A percentile compares a stretch with the other conserved stretches of the same genome.
These are phyloP conservation scores for Blastobasis adustella DNA, from an alignment of 2,888 invertebrate species.

Conservation along the genomic window DNA sequence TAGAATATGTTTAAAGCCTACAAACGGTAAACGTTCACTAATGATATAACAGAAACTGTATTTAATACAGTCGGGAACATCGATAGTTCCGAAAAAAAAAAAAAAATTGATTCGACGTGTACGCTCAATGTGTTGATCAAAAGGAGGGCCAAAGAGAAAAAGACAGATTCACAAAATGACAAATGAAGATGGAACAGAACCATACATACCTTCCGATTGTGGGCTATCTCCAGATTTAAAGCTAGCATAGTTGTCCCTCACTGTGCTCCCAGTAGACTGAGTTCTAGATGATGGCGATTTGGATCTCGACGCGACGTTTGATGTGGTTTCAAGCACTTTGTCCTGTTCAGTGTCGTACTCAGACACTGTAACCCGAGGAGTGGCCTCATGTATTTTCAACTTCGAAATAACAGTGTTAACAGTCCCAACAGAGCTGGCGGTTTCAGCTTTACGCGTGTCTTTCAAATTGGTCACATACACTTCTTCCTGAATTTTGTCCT, in stretches of 20 bases:
- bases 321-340: constrained; percentile 19
- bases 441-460: constrained; percentile 40
- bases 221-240: constrained; percentile 53
- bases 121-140: background rate
- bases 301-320: constrained; percentile 29
- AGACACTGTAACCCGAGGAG: constrained; percentile 38
- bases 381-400: constrained; percentile 24
- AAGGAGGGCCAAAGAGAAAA: background rate
- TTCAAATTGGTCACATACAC: constrained; percentile 36
- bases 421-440: constrained; percentile 46
- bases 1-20: too few species aligned
- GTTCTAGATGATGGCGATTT: constrained; percentile 56
- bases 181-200: too few species aligned
- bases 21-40: too few species aligned
- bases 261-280: constrained; percentile 53
- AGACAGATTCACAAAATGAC: too few species aligned
- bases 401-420: constrained; percentile 48
- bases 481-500: constrained; percentile 28
- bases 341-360: constrained; percentile 14
- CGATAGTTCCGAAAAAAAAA: background rate
- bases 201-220: constrained; percentile 33
- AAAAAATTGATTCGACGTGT: background rate
- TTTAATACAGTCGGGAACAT: background rate
- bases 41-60: constrained; percentile 3
- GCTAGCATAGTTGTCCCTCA: constrained; percentile 49